These are phyloP conservation scores for Dinothrombium tinctorium DNA, from an alignment of 1,140 invertebrate genomes.

Conservation along the genomic window DNA sequence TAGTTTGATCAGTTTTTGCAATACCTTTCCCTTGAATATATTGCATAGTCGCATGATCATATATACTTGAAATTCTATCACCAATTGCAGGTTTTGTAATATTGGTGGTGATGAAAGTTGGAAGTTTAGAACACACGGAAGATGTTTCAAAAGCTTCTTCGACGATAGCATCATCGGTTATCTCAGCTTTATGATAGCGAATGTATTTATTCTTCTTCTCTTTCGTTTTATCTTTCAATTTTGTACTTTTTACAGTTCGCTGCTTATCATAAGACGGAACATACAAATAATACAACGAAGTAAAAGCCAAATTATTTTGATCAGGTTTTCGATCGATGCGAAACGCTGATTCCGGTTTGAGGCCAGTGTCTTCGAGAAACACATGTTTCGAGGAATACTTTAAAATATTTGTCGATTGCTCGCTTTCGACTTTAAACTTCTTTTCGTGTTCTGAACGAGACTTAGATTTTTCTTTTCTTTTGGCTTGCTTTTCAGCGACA, in stretches of 20 bases:
- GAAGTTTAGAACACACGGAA: neutral
- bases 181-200: neutral
- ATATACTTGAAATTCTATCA: neutral
- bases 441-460: no score
- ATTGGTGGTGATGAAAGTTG: neutral
- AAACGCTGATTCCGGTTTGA: slow-evolving; percentile 12
- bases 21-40: slow-evolving; percentile 4
- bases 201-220: no score
- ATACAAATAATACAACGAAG: slow-evolving; percentile 7
- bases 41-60: neutral
- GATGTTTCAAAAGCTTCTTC: neutral
- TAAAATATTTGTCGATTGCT: no score
- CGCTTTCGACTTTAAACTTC: no score
- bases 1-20: neutral
- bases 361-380: slow-evolving; percentile 14
- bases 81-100: neutral
- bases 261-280: slow-evolving; percentile 9
- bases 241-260: neutral
- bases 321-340: slow-evolving; percentile 10
- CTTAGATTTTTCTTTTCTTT: no score
- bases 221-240: neutral
- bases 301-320: slow-evolving; percentile 11
- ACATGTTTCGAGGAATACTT: no score
- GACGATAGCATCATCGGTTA: neutral
- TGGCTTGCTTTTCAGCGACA: no score